A percentile compares a stretch with the other conserved stretches of the same genome.
These are phyloP conservation scores for Setophaga kirtlandii DNA, from an alignment of 2,113 vertebrate species.

Conservation along the genomic window DNA sequence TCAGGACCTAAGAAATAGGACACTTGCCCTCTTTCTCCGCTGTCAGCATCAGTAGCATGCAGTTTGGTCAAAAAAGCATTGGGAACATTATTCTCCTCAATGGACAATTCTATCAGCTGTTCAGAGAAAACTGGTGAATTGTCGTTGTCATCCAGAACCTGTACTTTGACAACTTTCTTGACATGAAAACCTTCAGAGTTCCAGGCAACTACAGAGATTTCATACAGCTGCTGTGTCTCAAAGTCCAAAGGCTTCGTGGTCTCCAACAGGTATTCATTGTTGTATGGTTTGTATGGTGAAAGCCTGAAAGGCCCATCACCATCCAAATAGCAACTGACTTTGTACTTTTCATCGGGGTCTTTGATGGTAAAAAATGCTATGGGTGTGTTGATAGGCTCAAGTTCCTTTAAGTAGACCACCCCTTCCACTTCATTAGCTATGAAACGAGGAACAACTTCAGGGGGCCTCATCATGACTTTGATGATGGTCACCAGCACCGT, in stretches of 20 bases:
- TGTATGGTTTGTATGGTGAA: slow-evolving; percentile 86
- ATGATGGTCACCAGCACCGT: slow-evolving; percentile 83
- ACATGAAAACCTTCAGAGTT: slow-evolving; percentile 80
- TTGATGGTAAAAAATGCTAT: slow-evolving; percentile 95
- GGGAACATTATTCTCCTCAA: slow-evolving; percentile 94
- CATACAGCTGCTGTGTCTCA: slow-evolving; percentile 84
- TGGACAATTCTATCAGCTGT: slow-evolving; percentile 84
- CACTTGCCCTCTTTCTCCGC: slow-evolving; percentile 84
- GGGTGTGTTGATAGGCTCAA: slow-evolving; percentile 88
- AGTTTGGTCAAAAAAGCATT: slow-evolving; percentile 89
- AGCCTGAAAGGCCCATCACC: slow-evolving; percentile 89
- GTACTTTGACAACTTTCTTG: slow-evolving; percentile 84
- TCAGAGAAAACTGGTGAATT: slow-evolving; percentile 92
- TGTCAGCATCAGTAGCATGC: slow-evolving; percentile 91
- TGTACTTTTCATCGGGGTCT: slow-evolving; percentile 84
- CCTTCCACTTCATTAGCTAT: slow-evolving; percentile 90
- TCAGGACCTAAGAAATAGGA: slow-evolving; percentile 90
- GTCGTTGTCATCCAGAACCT: slow-evolving; percentile 93
- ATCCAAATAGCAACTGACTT: slow-evolving; percentile 86
- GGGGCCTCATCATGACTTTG: slow-evolving; percentile 85
- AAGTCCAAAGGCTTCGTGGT: slow-evolving; percentile 90
- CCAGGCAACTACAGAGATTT: slow-evolving; percentile 86
- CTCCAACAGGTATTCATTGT: slow-evolving; percentile 92
- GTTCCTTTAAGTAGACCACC: slow-evolving; percentile 88
- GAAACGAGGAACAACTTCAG: slow-evolving; percentile 86